Evolutionary conservation across 2,797 vertebrate genomes (phyloP), one percentile per base, ranked within the genome.

Genomic region (Columba guinea): DNA sequence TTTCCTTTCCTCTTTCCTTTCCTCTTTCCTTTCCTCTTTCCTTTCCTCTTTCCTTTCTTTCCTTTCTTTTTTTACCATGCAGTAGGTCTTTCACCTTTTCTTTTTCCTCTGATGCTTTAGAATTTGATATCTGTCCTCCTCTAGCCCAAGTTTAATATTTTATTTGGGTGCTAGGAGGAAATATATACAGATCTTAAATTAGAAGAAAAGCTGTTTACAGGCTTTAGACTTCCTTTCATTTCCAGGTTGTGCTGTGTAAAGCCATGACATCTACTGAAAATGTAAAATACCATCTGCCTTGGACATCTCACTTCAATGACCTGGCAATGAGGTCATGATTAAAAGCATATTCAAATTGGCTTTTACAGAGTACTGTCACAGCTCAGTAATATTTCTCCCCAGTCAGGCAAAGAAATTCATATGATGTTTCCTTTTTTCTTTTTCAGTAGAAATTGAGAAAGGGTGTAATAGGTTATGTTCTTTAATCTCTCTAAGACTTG

Each of bases 291-390:
- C n/a, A 21, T 64, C 65, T 80, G 18, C 56, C 51, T 92, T 80
- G 58, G 64, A 68, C 18, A 10, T 46, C 71, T 92, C 56, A 58
- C 59, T 74, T 94, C 82, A 69, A 71, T 93, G 74, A 77, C 53
- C 71, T 77, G 73, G 35, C 62, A 90, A 48, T 21, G 69, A 83
- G 68, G 60, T 77, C 32, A 59, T 34, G 49, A 87, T 87, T 94
- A 85, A 94, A 90, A 93, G 6, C 51, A 60, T 86, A 88, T 93
- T 84, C 65, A 89, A 83, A 94, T 23, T 70, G 52, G 11, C 71
- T 94, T 87, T 94, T 78, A 64, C 75, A 59, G 35, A 63, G 19
- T n/a, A 71, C 58, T 80, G 53, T 81, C 79, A 84, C 73, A 91
- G 71, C 60, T 94, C 71, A 62, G 34, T 83, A 87, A 91, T 75